Evolutionary conservation across 1,140 invertebrate genomes (phyloP).

Genomic region (Platyscapa corneri): DNA sequence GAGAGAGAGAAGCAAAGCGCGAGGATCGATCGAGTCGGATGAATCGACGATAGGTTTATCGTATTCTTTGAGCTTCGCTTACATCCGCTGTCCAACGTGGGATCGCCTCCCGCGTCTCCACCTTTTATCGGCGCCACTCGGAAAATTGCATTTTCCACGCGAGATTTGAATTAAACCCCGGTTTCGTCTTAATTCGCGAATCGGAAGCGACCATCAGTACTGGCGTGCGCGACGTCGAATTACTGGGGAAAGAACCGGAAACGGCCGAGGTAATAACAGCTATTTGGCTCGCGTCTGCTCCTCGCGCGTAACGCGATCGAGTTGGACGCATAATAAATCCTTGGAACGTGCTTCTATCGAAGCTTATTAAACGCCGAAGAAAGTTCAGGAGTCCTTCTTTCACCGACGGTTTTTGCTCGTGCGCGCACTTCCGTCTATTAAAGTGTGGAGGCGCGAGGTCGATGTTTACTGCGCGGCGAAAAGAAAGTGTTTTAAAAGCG

Average conservation of each 20-base stretch:
- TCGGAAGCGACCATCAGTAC: too few species aligned
- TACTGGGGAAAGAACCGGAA: too few species aligned
- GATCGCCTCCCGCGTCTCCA: neutral
- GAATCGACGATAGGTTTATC: slow-evolving; percentile 41
- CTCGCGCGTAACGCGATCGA: too few species aligned
- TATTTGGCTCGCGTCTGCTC: too few species aligned
- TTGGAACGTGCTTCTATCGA: too few species aligned
- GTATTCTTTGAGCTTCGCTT: slow-evolving; percentile 38
- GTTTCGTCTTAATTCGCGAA: too few species aligned
- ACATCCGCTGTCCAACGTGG: slow-evolving; percentile 12
- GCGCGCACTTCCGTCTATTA: neutral
- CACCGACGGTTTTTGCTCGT: neutral
- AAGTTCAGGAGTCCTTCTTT: neutral
- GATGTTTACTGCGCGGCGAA: neutral
- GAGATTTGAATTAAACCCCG: too few species aligned
- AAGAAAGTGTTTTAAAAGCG: slow-evolving; percentile 41
- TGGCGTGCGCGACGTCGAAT: too few species aligned
- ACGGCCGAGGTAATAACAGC: too few species aligned
- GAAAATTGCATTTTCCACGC: too few species aligned
- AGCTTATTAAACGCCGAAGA: neutral
- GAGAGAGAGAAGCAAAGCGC: slow-evolving; percentile 15
- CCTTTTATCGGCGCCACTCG: neutral
- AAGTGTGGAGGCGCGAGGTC: neutral
- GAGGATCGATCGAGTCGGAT: slow-evolving; percentile 45
- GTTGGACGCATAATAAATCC: too few species aligned